Conservation (phyloP, 2,113 vertebrate species). For the Parus major region DNA sequence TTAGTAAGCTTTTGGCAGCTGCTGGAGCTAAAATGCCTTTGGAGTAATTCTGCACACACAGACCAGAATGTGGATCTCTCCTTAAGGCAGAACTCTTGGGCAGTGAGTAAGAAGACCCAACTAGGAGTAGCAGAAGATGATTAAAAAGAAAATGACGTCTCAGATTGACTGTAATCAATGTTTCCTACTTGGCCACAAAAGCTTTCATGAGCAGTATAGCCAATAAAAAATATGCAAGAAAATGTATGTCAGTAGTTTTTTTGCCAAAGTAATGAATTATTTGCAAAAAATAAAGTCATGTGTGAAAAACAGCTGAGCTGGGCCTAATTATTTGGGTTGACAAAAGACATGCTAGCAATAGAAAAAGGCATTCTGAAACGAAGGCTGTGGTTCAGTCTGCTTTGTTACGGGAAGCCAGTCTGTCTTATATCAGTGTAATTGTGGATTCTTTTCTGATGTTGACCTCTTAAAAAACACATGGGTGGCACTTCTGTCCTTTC, state of each 20-base stretch:
- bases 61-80: not conserved
- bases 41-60: not conserved
- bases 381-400: not conserved
- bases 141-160: not conserved
- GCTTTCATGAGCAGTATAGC: not conserved
- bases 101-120: not conserved
- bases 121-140: not conserved
- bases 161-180: not conserved
- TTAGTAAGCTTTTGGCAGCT: not conserved
- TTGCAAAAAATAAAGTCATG: not conserved
- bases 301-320: not conserved
- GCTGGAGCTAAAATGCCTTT: not conserved
- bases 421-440: not conserved
- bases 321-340: not conserved
- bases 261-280: not conserved
- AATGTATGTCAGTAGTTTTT: not conserved
- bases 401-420: accelerated
- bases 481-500: not conserved
- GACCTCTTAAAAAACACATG: not conserved
- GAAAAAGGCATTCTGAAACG: not conserved
- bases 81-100: not conserved
- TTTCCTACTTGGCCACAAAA: not conserved
- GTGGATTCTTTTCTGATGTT: not conserved
- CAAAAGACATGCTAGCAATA: not conserved
- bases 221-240: not conserved